Base-by-base conservation (phyloP, 2,113 vertebrate genomes). In the Neotoma lepida region DNA sequence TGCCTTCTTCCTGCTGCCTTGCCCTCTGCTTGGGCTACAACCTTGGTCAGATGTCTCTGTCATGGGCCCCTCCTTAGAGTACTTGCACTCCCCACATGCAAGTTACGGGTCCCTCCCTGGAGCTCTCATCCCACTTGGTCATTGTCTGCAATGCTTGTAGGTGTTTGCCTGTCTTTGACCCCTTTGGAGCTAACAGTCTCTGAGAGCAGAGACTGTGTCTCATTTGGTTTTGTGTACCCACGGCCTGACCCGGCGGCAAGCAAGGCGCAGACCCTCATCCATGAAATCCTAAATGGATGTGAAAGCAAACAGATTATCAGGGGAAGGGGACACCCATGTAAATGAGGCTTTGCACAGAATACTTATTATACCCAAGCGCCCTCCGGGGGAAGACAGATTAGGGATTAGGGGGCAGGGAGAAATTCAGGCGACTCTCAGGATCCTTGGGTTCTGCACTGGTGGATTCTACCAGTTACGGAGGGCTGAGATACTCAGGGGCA, bases 281-380 rank as follows among this genome's bases (percentile, higher is more conserved):
- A 61, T 22, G 77, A 95, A 94, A 80, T 56, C 63, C 87, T 80
- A 64, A 90, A 35, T 44, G 51, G 82, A 80, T 80, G 39, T 84
- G 49, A 58, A 90, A 90, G 70, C 82, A 88, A 95, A 73, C 61
- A 61, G 91, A 91, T 89, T 71, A 80, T 18, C 61, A 24, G 28
- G 49, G 39, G 46, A 71, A 63, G 28, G 61, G 1, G 44, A 92
- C 28, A 30, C 46, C 46, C n/a, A 74, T 41, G 44, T 41, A 94
- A 91, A 82, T 6, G 33, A 49, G 26, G 22, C 70, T 95, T 80
- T 88, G 77, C 61, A 78, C 46, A 80, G 89, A 70, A 80, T 0
- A 5, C n/a, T 61, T 84, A 33, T 6, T 20, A 77, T 71, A 18
- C 26, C 18, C 64, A 20, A 66, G 76, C 0, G 0, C 20, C 22